Percentiles rank a stretch among this genome's conserved stretches.
These are phyloP conservation scores for Hoplias malabaricus DNA, from an alignment of 2,113 vertebrate species.

Conservation along the genomic window DNA sequence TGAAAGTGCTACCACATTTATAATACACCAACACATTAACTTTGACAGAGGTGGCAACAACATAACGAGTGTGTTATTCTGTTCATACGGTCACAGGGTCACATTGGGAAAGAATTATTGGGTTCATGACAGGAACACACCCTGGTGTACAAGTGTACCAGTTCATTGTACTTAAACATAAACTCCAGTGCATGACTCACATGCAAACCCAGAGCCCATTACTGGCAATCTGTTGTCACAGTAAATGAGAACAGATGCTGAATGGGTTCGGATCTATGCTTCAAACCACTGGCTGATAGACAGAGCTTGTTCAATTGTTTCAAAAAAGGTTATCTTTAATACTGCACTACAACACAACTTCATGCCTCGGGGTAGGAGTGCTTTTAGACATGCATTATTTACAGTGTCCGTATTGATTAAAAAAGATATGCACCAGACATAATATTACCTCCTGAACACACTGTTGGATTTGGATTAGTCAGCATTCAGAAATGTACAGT, in stretches of 20 bases:
- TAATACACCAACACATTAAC: no score
- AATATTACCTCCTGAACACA: constrained; percentile 57
- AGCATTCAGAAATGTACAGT: background rate
- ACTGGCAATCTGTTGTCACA: background rate
- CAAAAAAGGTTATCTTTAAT: background rate
- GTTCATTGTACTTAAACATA: no score
- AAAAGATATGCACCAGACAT: background rate
- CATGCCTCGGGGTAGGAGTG: background rate
- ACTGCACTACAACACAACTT: background rate
- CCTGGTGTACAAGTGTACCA: background rate
- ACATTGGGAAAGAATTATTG: no score
- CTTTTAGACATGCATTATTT: constrained; percentile 33
- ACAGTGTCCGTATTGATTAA: background rate
- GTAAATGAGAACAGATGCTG: constrained; percentile 15
- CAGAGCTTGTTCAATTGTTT: background rate
- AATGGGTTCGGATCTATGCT: background rate
- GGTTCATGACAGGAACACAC: no score
- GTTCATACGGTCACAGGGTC: no score
- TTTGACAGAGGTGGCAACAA: no score
- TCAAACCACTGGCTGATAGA: background rate
- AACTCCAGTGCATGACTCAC: background rate
- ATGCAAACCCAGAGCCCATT: background rate
- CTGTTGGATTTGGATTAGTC: constrained; percentile 1
- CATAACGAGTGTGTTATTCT: no score
- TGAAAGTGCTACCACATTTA: no score